phyloP scores from a whole-genome alignment of 1,140 invertebrate species.

The Drosophila navojoa region DNA sequence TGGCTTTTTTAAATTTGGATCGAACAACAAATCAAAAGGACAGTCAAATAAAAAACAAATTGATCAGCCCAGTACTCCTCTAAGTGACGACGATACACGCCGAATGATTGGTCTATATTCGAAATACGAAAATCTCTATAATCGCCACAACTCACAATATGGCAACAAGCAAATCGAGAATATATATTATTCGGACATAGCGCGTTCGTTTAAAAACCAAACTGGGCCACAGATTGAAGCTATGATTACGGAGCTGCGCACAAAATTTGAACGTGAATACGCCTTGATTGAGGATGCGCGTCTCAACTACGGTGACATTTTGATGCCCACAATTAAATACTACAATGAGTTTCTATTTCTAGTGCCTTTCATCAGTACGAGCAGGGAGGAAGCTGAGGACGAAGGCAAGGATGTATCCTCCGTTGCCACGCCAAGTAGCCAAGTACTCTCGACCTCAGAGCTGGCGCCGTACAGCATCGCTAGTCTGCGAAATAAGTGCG shows the following conservation, averaged over 20 bases:
- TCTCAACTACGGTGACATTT: neutral
- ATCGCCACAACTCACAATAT: conserved; percentile 42
- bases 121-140: conserved; percentile 48
- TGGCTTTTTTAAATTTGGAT: neutral
- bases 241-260: conserved; percentile 24
- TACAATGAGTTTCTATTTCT: conserved; percentile 62
- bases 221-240: conserved; percentile 17
- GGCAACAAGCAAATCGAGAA: conserved; percentile 42
- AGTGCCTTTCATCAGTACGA: conserved; percentile 27
- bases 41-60: neutral
- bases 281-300: conserved; percentile 30
- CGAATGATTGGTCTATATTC: conserved; percentile 52
- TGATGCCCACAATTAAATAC: conserved; percentile 48
- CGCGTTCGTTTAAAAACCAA: conserved; percentile 27
- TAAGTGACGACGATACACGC: conserved; percentile 34
- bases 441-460: too few species aligned
- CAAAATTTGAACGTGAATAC: conserved; percentile 51
- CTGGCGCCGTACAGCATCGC: too few species aligned
- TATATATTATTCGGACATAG: conserved; percentile 46
- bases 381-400: too few species aligned
- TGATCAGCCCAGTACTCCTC: neutral
- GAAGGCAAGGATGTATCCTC: neutral
- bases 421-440: neutral
- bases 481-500: too few species aligned
- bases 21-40: neutral